A percentile compares a stretch with the other conserved stretches of the same genome.
Evolutionary conservation across 2,113 vertebrate genomes (phyloP).

Genomic region (Procavia capensis): DNA sequence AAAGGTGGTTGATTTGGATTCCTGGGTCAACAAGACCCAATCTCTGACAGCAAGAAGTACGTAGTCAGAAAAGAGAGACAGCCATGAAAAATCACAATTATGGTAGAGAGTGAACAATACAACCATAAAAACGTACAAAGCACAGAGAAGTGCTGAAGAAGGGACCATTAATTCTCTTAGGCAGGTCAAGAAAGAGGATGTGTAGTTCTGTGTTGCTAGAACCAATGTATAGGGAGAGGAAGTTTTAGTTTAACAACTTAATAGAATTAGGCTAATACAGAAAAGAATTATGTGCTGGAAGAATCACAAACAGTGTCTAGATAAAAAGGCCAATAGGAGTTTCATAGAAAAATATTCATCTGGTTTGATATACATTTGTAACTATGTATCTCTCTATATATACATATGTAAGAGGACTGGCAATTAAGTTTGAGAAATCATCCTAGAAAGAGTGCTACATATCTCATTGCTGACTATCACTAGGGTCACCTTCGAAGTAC

Average conservation of each 20-base stretch:
- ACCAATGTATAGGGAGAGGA: not conserved
- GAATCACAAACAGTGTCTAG: not conserved
- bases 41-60: not conserved
- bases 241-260: not conserved
- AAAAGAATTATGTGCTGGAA: not conserved
- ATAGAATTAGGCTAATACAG: not conserved
- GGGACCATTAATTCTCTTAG: too few relatives aligned
- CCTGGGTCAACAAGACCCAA: not conserved
- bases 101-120: not conserved
- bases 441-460: too few relatives aligned
- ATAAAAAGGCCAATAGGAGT: not conserved
- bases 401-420: too few relatives aligned
- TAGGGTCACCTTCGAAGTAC: too few relatives aligned
- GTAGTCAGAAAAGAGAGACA: not conserved
- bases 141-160: not conserved
- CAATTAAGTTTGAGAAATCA: too few relatives aligned
- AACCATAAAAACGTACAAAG: not conserved
- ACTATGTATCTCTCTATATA: too few relatives aligned
- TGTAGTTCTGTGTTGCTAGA: not conserved
- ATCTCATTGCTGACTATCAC: too few relatives aligned
- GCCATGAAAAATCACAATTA: not conserved
- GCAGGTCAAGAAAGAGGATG: not conserved
- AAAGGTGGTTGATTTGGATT: not conserved
- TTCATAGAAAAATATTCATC: not conserved
- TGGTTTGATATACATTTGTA: not conserved